Conservation (phyloP, 2,797 vertebrate genomes). For the Pterois miles region DNA sequence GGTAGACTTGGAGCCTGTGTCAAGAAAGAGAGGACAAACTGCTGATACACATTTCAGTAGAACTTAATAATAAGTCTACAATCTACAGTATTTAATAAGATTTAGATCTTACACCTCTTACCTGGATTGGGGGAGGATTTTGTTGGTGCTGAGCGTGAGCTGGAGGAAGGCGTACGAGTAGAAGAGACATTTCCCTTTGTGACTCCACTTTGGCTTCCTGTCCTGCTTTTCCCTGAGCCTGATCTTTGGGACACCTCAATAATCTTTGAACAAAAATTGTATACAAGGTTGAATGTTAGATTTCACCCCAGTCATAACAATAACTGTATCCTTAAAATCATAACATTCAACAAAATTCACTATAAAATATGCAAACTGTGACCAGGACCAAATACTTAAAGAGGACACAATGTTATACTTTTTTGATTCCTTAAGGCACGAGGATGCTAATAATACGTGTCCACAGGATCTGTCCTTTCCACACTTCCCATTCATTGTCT, state of each 20-base stretch:
- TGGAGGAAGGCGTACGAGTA: constrained; percentile 56
- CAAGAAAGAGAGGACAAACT: neutral
- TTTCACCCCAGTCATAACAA: neutral
- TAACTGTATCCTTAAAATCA: neutral
- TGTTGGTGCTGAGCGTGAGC: constrained; percentile 55
- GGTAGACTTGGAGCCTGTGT: constrained; percentile 58
- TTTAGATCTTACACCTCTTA: constrained; percentile 12
- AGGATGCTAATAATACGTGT: too few species aligned
- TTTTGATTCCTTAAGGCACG: neutral
- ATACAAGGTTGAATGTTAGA: neutral
- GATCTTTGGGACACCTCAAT: constrained; percentile 53
- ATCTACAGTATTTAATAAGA: neutral
- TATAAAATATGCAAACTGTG: neutral
- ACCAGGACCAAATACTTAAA: neutral
- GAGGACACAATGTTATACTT: neutral
- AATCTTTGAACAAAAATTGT: constrained; percentile 45
- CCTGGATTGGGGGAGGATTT: constrained; percentile 63
- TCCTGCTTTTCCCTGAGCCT: constrained; percentile 72
- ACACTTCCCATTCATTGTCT: too few species aligned
- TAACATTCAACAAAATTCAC: neutral
- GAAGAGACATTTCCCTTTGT: constrained; percentile 57
- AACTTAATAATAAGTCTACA: neutral
- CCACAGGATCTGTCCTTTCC: too few species aligned
- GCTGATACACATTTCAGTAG: neutral
- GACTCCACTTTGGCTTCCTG: constrained; percentile 55